These are phyloP conservation scores for Clarias fuscus DNA, from an alignment of 2,797 vertebrate genomes.

Conservation along the genomic window DNA sequence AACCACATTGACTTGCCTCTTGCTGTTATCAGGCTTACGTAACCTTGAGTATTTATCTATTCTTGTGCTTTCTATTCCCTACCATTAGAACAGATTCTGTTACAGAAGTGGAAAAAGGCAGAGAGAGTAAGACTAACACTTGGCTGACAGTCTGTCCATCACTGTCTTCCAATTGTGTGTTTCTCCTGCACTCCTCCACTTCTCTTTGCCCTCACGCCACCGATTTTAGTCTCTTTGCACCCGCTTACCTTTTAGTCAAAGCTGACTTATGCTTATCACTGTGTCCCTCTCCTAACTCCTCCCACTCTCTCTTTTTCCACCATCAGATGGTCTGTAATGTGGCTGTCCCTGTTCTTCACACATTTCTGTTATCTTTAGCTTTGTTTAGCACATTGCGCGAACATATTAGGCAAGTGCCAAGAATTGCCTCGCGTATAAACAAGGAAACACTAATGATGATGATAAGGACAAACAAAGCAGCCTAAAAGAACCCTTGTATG, in stretches of 20 bases:
- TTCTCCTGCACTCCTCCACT: constrained; percentile 5
- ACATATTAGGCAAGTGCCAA: constrained; percentile 41
- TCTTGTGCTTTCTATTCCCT: constrained; percentile 56
- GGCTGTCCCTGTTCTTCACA: constrained; percentile 46
- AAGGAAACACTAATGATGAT: constrained; percentile 23
- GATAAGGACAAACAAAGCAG: constrained; percentile 15
- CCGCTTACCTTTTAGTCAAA: constrained; percentile 24
- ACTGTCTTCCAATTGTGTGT: constrained; percentile 28
- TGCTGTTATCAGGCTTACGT: constrained; percentile 58
- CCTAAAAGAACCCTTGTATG: neutral
- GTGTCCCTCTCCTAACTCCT: constrained; percentile 42
- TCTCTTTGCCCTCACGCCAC: constrained; percentile 2
- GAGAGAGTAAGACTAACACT: constrained; percentile 42
- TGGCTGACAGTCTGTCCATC: constrained; percentile 37
- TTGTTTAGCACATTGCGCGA: constrained; percentile 48
- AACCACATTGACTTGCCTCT: neutral
- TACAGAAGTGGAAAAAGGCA: constrained; percentile 34
- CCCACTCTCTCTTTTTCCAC: constrained; percentile 64
- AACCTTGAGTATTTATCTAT: constrained; percentile 59
- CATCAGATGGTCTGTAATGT: constrained; percentile 52
- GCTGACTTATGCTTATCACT: constrained; percentile 46
- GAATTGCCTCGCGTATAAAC: constrained; percentile 24
- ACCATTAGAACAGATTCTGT: constrained; percentile 59
- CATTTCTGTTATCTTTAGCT: constrained; percentile 69
- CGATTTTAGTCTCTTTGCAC: constrained; percentile 31